Conservation (phyloP, 2,888 invertebrate genomes). For the Heliconius ismenius region DNA sequence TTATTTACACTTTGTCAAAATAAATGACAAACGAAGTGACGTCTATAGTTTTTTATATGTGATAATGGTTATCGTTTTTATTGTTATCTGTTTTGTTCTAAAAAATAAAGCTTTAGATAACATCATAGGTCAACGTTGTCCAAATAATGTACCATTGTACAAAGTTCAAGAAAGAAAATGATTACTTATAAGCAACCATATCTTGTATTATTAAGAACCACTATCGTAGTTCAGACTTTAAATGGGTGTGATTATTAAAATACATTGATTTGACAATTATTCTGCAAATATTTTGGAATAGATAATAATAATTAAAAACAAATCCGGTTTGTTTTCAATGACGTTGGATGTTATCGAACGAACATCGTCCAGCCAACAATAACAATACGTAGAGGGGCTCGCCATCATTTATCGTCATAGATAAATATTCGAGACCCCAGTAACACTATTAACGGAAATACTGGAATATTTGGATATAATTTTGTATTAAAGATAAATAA, state of each 20-base stretch:
- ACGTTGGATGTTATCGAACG: slow-evolving; percentile 46
- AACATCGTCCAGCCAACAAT: slow-evolving; percentile 46
- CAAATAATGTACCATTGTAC: neutral
- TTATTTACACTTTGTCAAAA: neutral
- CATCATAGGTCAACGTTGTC: neutral
- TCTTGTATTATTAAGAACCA: slow-evolving; percentile 2
- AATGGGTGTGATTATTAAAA: neutral
- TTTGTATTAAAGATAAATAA: no score
- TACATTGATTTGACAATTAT: neutral
- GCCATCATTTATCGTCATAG: slow-evolving; percentile 30
- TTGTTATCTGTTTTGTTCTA: neutral
- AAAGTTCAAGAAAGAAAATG: neutral
- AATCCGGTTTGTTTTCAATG: slow-evolving; percentile 28
- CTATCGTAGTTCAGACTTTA: neutral
- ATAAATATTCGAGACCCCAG: neutral
- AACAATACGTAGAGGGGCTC: slow-evolving; percentile 44
- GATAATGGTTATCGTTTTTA: neutral
- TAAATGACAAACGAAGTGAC: neutral
- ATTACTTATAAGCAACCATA: neutral
- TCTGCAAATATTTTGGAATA: slow-evolving; percentile 11
- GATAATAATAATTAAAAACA: slow-evolving; percentile 19
- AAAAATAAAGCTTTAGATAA: neutral
- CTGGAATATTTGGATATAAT: neutral
- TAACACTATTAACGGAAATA: neutral
- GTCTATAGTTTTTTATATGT: neutral